phyloP scores from a whole-genome alignment of 64 coral and sea anemone species.

The Pocillopora damicornis region DNA sequence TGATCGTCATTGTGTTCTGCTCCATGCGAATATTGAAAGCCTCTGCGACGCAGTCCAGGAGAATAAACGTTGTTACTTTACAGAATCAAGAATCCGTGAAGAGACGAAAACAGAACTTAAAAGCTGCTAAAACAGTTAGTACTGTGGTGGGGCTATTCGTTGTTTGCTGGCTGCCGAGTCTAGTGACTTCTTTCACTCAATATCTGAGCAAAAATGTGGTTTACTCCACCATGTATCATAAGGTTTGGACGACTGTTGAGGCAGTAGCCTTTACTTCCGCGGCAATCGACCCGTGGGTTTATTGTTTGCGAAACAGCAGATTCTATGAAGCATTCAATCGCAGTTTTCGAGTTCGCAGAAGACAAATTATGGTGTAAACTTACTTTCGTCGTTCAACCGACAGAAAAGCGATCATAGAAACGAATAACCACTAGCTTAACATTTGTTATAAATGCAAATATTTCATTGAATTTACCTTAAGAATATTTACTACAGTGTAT shows the following conservation, averaged over 20 bases:
- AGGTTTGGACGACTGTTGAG: not conserved
- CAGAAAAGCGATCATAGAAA: not conserved
- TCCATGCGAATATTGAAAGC: no score
- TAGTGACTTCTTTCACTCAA: not conserved
- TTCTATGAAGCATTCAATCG: not conserved
- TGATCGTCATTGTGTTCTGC: no score
- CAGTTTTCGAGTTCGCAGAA: not conserved
- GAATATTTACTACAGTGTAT: no score
- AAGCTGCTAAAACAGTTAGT: not conserved
- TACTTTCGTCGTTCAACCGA: not conserved
- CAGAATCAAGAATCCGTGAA: not conserved
- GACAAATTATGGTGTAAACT: not conserved
- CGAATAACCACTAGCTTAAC: no score
- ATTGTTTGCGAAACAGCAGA: no score
- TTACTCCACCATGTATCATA: not conserved
- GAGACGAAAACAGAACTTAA: not conserved
- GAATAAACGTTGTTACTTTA: not conserved
- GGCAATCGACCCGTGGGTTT: no score
- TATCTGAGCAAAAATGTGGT: not conserved
- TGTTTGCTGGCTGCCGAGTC: not conserved
- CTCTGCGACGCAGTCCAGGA: no score
- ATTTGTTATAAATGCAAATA: no score
- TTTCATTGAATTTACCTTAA: no score
- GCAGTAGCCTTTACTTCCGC: not conserved
- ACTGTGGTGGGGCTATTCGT: not conserved